Base-by-base conservation (phyloP, 2,113 vertebrate species). In the Ophiodon elongatus region DNA sequence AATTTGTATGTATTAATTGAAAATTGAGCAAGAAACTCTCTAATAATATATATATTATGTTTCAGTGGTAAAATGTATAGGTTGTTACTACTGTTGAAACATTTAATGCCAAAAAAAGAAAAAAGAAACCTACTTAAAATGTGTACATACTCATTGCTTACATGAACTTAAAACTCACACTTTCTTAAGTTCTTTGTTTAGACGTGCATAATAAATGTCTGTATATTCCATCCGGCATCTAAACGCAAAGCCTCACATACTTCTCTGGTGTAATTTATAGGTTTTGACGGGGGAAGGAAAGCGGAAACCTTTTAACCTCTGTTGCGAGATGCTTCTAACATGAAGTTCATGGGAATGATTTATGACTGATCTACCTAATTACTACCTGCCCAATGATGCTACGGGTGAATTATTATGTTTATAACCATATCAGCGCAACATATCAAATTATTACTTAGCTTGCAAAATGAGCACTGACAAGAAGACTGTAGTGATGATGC, bases 321-420 rank as follows among this genome's bases (percentile, higher is more conserved):
- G 31, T 89, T 88, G 82, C 43, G 66, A 91, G 70, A 90, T 87
- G 72, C 56, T 84, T 76, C 52, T 1, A 76, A 91, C 56, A 71
- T 74, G 41, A 91, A 85, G 63, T 84, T 88, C 39, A 57, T 79
- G 67, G 50, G 57, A 67, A 76, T 77, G 85, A 95, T 95, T 95
- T 95, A 95, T 83, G 76, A 79, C 73, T 62, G 74, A 80, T 87
- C 65, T 21, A 66, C 76, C 83, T 95, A 95, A 95, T 94, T 91
- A 88, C 92, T 92, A 95, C 92, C 93, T 94, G 90, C 84, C 87
- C 85, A 45, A 70, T 54, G 73, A 90, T 76, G 88, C 88, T 66
- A 50, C 21, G 23, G 85, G 78, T 93, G 91, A 94, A 93, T 92
- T 92, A 92, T 87, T 76, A 86, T 76, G 71, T 89, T 91, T 73